Evolutionary conservation across 2,888 invertebrate species (phyloP).

Genomic region (Drosophila emarginata): DNA sequence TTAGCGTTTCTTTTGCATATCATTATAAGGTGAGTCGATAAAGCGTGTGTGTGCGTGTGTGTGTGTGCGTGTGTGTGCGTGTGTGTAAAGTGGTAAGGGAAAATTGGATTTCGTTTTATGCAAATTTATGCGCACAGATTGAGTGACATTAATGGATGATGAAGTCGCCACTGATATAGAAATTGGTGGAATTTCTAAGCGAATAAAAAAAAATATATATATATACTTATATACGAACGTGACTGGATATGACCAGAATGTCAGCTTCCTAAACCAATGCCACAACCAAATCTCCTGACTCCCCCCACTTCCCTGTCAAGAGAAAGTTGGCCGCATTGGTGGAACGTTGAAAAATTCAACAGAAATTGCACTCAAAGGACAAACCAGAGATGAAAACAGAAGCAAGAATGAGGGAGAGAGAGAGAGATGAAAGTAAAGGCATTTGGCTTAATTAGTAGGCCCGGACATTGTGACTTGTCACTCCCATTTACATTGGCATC

Average conservation of each 20-base stretch:
- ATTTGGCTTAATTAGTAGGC: constrained; percentile 38
- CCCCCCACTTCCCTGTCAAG: neutral
- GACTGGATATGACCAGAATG: constrained; percentile 2
- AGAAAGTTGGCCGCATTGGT: neutral
- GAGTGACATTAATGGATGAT: constrained; percentile 76
- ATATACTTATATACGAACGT: too few relatives aligned
- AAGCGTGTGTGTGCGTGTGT: constrained; percentile 16
- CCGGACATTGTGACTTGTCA: constrained; percentile 6
- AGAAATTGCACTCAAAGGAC: constrained; percentile 30
- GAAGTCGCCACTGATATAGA: constrained; percentile 51
- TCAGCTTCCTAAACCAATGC: neutral
- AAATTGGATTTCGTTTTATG: constrained; percentile 75
- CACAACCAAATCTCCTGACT: neutral
- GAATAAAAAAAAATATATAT: neutral
- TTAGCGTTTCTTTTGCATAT: constrained; percentile 17
- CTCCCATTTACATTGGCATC: neutral
- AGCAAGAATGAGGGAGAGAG: neutral
- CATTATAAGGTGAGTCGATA: constrained; percentile 28
- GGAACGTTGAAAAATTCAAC: constrained; percentile 17
- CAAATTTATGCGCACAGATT: constrained; percentile 76
- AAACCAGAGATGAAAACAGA: constrained; percentile 2
- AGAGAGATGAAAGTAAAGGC: constrained; percentile 4
- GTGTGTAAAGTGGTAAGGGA: neutral
- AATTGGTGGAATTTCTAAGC: constrained; percentile 13
- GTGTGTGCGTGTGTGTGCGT: neutral